Conservation (phyloP, 2,888 invertebrate species). For the Euplexia lucipara region DNA sequence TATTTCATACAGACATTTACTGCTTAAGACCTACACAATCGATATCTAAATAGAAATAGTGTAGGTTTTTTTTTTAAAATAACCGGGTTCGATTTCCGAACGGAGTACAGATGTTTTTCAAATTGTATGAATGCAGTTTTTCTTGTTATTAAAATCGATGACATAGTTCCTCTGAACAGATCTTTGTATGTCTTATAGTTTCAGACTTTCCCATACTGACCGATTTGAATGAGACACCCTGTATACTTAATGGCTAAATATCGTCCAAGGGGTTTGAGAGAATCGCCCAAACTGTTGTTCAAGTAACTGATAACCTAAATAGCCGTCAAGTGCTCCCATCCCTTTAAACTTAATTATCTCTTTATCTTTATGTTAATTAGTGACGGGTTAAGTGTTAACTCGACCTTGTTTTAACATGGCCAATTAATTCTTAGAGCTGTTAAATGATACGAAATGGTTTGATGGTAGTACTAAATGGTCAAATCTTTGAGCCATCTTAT, state of each 20-base stretch:
- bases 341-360: slow-evolving; percentile 41
- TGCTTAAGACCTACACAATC: too few species aligned
- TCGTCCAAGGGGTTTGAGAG: slow-evolving; percentile 8
- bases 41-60: too few species aligned
- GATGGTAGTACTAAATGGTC: slow-evolving; percentile 10
- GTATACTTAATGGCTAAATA: neutral
- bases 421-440: slow-evolving; percentile 27
- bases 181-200: too few species aligned
- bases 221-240: too few species aligned
- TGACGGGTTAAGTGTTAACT: slow-evolving; percentile 46
- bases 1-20: too few species aligned
- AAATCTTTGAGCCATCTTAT: neutral
- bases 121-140: too few species aligned
- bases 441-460: slow-evolving; percentile 29
- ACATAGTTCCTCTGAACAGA: too few species aligned
- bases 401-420: slow-evolving; percentile 31
- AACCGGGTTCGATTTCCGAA: too few species aligned
- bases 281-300: slow-evolving; percentile 31
- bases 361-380: slow-evolving; percentile 58
- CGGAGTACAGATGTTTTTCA: too few species aligned
- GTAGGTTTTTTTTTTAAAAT: too few species aligned
- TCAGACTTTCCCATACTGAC: too few species aligned
- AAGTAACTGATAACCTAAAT: slow-evolving; percentile 36
- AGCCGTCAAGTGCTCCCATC: slow-evolving; percentile 27
- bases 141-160: too few species aligned